These are phyloP conservation scores for Globicephala melas DNA, from an alignment of 2,113 vertebrate species.

Conservation along the genomic window DNA sequence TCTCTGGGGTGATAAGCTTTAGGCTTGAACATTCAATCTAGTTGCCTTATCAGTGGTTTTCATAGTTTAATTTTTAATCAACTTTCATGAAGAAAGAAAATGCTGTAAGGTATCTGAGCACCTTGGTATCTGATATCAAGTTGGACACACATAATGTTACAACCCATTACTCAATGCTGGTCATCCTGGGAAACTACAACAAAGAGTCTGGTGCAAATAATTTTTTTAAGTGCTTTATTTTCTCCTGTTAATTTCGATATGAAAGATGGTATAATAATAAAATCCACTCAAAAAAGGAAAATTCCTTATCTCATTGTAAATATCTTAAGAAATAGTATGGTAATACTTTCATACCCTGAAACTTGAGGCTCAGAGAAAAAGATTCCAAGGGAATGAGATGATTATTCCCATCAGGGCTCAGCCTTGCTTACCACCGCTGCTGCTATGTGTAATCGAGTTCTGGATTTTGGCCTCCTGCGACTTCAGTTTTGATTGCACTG, in stretches of 20 bases:
- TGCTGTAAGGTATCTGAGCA: not conserved
- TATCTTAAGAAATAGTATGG: not conserved
- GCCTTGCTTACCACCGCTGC: not conserved
- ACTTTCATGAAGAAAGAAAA: slow-evolving; percentile 42
- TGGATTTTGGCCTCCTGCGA: not conserved
- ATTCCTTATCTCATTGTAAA: not conserved
- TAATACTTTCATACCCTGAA: not conserved
- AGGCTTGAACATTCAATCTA: not conserved
- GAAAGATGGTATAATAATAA: slow-evolving; percentile 32
- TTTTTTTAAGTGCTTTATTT: not conserved
- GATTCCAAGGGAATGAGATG: not conserved
- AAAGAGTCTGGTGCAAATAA: not conserved
- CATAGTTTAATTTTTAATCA: not conserved
- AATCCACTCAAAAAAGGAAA: not conserved
- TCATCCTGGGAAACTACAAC: not conserved
- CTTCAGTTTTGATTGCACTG: not conserved
- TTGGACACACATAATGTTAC: not conserved
- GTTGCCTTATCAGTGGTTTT: not conserved
- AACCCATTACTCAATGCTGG: not conserved
- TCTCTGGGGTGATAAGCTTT: not conserved
- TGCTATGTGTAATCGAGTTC: not conserved
- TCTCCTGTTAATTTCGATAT: slow-evolving; percentile 4
- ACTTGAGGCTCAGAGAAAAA: not conserved
- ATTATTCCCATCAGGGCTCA: not conserved
- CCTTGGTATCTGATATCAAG: not conserved